Percentiles rank a stretch among this genome's conserved stretches.
These are phyloP conservation scores for Apodemus sylvaticus DNA, from an alignment of 2,113 vertebrate genomes.

Conservation along the genomic window DNA sequence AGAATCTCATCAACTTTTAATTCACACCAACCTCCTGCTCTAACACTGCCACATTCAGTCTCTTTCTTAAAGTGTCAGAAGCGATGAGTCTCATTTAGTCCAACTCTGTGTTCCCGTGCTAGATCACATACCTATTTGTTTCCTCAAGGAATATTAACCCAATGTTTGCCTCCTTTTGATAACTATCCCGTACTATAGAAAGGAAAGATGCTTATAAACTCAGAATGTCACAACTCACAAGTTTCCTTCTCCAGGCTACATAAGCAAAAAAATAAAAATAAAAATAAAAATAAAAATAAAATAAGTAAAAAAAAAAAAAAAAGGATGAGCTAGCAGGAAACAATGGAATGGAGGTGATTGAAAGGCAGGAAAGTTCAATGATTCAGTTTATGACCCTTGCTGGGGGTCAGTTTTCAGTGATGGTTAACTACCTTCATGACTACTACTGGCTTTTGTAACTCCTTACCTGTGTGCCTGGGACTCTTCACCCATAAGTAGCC, in stretches of 20 bases:
- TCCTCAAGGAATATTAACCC: conserved; percentile 5
- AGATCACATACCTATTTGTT: neutral
- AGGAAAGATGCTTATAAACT: neutral
- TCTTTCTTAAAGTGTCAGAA: neutral
- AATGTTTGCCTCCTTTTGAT: neutral
- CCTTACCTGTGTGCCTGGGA: neutral
- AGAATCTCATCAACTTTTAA: conserved; percentile 17
- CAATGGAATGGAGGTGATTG: neutral
- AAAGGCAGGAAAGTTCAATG: neutral
- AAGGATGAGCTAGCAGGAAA: neutral
- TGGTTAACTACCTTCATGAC: neutral
- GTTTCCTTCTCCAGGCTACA: neutral
- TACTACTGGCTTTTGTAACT: neutral
- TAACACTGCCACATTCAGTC: neutral
- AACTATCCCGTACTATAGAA: neutral
- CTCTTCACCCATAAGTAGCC: neutral
- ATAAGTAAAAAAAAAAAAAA: neutral
- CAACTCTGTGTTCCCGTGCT: neutral
- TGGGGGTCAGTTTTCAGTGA: neutral
- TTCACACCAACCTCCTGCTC: neutral
- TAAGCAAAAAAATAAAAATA: neutral
- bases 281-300: neutral
- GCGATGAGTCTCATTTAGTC: neutral
- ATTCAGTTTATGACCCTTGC: neutral
- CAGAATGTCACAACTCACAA: neutral